A percentile compares a stretch with the other conserved stretches of the same genome.
Evolutionary conservation across 1,140 invertebrate genomes (phyloP).

Genomic region (Araneus ventricosus): DNA sequence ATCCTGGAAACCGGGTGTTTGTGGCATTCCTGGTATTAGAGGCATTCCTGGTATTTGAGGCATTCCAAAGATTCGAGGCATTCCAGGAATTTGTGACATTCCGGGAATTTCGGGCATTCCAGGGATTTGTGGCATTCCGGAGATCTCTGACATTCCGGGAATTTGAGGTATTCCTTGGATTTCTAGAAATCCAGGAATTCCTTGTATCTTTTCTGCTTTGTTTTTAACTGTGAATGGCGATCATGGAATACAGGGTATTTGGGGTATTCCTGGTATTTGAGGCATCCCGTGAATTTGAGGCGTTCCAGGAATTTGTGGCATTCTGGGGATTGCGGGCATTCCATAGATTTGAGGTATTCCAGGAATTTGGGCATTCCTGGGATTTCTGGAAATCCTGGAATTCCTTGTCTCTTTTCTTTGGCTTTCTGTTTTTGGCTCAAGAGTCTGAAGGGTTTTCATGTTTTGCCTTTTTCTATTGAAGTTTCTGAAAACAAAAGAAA

Average conservation of each 20-base stretch:
- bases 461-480: too few relatives aligned
- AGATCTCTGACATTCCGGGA: neutral
- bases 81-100: constrained; percentile 28
- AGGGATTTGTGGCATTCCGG: neutral
- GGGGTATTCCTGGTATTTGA: constrained; percentile 24
- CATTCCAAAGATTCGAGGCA: constrained; percentile 40
- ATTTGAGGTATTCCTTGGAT: constrained; percentile 17
- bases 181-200: neutral
- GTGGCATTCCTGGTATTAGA: neutral
- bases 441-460: too few relatives aligned
- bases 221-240: neutral
- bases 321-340: constrained; percentile 24
- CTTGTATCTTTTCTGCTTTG: neutral
- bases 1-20: neutral
- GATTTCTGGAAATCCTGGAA: neutral
- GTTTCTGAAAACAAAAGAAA: too few relatives aligned
- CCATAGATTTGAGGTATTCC: neutral
- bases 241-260: neutral
- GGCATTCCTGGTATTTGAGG: constrained; percentile 33
- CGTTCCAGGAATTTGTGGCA: constrained; percentile 37
- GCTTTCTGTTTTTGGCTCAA: too few relatives aligned
- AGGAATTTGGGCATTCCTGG: neutral
- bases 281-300: constrained; percentile 48
- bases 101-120: constrained; percentile 21
- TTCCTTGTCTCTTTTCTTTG: too few relatives aligned